Conservation (phyloP, 2,113 vertebrate species). For the Muscicapa adusta region DNA sequence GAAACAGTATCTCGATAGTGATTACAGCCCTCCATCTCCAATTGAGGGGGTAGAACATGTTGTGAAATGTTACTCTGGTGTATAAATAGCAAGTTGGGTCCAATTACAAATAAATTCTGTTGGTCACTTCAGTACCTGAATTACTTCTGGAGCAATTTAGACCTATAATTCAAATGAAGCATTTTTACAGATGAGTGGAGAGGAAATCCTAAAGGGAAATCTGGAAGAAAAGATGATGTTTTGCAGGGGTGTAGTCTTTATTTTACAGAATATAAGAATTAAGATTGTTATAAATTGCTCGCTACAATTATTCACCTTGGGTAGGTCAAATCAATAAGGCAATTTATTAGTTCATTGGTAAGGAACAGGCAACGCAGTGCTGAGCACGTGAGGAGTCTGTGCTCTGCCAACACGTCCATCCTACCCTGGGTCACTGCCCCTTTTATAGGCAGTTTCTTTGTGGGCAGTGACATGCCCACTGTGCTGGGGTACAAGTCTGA, state of each 20-base stretch:
- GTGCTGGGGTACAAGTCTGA: too few relatives aligned
- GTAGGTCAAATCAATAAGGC: too few relatives aligned
- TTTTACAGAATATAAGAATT: background rate
- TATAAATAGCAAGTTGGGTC: background rate
- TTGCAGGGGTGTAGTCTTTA: background rate
- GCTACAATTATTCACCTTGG: too few relatives aligned
- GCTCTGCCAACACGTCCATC: too few relatives aligned
- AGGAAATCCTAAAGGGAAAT: background rate
- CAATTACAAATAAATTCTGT: background rate
- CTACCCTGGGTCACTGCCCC: too few relatives aligned
- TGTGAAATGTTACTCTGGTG: background rate
- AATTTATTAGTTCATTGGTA: too few relatives aligned
- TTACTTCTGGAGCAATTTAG: background rate
- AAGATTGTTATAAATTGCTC: background rate
- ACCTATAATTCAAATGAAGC: background rate
- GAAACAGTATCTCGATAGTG: background rate
- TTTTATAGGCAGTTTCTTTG: too few relatives aligned
- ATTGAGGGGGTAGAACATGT: fast-evolving
- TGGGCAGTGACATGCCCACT: too few relatives aligned
- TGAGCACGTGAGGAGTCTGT: too few relatives aligned
- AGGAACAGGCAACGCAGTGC: too few relatives aligned
- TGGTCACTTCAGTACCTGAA: background rate
- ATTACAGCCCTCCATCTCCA: background rate
- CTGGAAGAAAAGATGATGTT: background rate
- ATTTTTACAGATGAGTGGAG: background rate